These are phyloP conservation scores for Seriola quinqueradiata DNA, from an alignment of 2,113 vertebrate genomes.

Conservation along the genomic window DNA sequence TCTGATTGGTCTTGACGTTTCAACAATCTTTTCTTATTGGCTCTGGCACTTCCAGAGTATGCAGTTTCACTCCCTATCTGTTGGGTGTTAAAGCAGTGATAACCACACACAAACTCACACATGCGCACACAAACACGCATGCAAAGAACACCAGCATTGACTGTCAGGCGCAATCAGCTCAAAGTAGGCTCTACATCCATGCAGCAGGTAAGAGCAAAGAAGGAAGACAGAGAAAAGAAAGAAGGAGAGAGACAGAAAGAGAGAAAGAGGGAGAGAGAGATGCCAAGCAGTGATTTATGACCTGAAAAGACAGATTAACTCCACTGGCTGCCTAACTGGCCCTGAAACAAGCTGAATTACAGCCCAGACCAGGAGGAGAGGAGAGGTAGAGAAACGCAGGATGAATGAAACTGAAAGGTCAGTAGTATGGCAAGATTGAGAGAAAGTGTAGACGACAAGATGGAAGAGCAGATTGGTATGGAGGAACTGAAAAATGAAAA, in stretches of 20 bases:
- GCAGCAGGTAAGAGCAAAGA: conserved; percentile 54
- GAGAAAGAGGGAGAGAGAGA: conserved; percentile 61
- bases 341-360: conserved; percentile 85
- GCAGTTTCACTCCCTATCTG: conserved; percentile 68
- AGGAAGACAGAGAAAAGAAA: conserved; percentile 16
- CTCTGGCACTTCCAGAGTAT: conserved; percentile 63
- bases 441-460: conserved; percentile 72
- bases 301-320: conserved; percentile 85
- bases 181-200: conserved; percentile 54
- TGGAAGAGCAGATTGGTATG: conserved; percentile 69
- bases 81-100: conserved; percentile 53
- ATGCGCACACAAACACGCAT: conserved; percentile 41
- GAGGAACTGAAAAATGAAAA: conserved; percentile 79
- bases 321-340: conserved; percentile 84
- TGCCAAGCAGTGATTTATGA: conserved; percentile 83
- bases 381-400: conserved; percentile 67
- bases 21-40: conserved; percentile 68
- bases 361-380: conserved; percentile 74
- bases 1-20: conserved; percentile 73
- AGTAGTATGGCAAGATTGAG: conserved; percentile 69
- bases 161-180: conserved; percentile 70
- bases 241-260: conserved; percentile 21
- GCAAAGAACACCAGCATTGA: conserved; percentile 66
- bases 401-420: conserved; percentile 80
- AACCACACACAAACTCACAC: conserved; percentile 46